phyloP scores from a whole-genome alignment of 1,140 invertebrate species.

The Pararge aegeria region DNA sequence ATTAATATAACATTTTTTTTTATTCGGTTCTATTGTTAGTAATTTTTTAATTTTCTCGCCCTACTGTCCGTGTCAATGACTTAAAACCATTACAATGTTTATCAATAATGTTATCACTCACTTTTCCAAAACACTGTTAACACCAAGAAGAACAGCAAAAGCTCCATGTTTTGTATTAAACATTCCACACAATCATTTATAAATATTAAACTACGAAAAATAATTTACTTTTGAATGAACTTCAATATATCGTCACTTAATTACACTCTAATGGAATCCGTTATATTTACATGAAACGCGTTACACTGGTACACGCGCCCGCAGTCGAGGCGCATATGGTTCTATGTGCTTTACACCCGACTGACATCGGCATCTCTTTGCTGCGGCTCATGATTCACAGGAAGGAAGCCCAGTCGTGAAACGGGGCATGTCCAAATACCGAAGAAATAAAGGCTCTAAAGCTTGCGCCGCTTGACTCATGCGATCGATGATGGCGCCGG shows the following conservation, averaged over 20 bases:
- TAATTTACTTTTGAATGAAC: no score
- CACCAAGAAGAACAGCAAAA: conserved; percentile 46
- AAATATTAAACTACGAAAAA: no score
- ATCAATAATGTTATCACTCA: conserved; percentile 14
- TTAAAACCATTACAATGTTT: conserved; percentile 2
- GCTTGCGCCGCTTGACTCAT: conserved; percentile 44
- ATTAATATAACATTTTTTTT: no score
- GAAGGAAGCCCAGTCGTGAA: conserved; percentile 59
- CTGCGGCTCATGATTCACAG: conserved; percentile 66
- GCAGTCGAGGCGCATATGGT: conserved; percentile 43
- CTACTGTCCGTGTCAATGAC: not conserved
- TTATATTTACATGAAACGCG: conserved; percentile 13
- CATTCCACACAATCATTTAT: not conserved
- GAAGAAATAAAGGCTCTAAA: conserved; percentile 47
- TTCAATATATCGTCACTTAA: no score
- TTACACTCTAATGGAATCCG: not conserved
- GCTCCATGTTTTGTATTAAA: conserved; percentile 47
- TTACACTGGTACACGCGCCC: conserved; percentile 32
- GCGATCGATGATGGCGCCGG: conserved; percentile 64
- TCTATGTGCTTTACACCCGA: conserved; percentile 45
- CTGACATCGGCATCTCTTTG: conserved; percentile 50
- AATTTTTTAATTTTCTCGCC: not conserved
- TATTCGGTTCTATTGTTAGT: not conserved
- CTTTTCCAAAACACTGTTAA: conserved; percentile 12
- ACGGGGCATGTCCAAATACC: conserved; percentile 68